These are phyloP conservation scores for Cataglyphis hispanica DNA, from an alignment of 1,140 invertebrate genomes.

Conservation along the genomic window DNA sequence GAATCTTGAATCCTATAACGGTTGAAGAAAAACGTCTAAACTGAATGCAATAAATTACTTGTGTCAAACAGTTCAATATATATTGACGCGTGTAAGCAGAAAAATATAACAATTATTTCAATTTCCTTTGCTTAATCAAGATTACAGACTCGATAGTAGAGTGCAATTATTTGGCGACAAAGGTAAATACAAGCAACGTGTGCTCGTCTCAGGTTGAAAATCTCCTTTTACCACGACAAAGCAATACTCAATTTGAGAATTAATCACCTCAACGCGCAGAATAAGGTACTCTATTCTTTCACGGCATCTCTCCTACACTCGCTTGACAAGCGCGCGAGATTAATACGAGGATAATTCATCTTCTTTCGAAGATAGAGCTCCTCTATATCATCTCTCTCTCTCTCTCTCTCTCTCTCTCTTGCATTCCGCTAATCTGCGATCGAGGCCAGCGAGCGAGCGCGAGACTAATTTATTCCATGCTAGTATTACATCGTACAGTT, in stretches of 20 bases:
- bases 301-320: conserved; percentile 11
- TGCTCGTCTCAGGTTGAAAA: not conserved
- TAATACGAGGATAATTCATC: conserved; percentile 57
- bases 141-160: too few relatives aligned
- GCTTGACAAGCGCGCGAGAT: conserved; percentile 46
- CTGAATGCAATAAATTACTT: not conserved
- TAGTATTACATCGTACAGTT: conserved; percentile 5
- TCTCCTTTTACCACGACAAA: conserved; percentile 26
- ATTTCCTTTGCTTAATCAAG: not conserved
- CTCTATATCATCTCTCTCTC: not conserved
- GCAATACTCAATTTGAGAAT: conserved; percentile 27
- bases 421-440: conserved; percentile 13
- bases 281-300: conserved; percentile 34
- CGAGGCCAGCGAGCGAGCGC: not conserved
- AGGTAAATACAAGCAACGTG: not conserved
- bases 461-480: conserved; percentile 48
- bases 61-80: not conserved
- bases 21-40: not conserved
- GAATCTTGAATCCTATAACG: not conserved
- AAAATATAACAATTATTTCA: not conserved
- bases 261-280: conserved; percentile 11
- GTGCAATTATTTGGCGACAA: not conserved
- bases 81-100: not conserved
- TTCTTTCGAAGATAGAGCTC: conserved; percentile 22
- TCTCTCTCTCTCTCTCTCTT: not conserved